Evolutionary conservation across 1,140 invertebrate genomes (phyloP).

Genomic region (Drosophila mojavensis): DNA sequence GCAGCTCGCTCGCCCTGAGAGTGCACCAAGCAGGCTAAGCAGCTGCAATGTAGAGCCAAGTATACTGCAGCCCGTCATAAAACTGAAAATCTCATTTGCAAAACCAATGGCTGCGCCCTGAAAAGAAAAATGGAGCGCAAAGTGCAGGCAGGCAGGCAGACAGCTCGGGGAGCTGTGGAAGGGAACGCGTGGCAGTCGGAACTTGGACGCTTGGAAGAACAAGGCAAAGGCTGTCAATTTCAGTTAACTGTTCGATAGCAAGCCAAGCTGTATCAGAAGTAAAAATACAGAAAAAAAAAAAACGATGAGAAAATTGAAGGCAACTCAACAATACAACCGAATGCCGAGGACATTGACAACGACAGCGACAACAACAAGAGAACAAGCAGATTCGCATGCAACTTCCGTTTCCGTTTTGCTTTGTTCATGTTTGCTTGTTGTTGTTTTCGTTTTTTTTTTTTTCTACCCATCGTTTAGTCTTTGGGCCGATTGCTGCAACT

Average conservation of each 20-base stretch:
- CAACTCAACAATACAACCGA: constrained; percentile 45
- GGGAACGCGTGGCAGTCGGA: constrained; percentile 15
- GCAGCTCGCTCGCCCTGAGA: not conserved
- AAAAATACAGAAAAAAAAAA: constrained; percentile 7
- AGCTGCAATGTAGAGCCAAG: not conserved
- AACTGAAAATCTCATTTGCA: constrained; percentile 72
- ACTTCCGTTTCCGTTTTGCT: constrained; percentile 76
- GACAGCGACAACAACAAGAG: constrained; percentile 29
- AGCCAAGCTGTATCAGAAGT: constrained; percentile 23
- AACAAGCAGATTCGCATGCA: constrained; percentile 66
- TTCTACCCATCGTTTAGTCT: constrained; percentile 51
- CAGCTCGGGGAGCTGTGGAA: constrained; percentile 11
- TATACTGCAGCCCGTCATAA: constrained; percentile 64
- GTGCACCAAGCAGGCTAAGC: not conserved
- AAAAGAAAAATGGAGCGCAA: constrained; percentile 4
- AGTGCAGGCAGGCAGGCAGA: constrained; percentile 26
- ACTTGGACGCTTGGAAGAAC: constrained; percentile 54
- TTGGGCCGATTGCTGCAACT: constrained; percentile 32
- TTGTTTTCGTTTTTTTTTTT: constrained; percentile 29
- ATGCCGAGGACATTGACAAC: constrained; percentile 9
- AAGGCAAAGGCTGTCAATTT: constrained; percentile 76
- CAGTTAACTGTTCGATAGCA: constrained; percentile 62
- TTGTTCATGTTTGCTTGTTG: constrained; percentile 44
- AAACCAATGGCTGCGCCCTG: constrained; percentile 30
- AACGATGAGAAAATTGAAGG: constrained; percentile 31